phyloP scores from a whole-genome alignment of 1,140 invertebrate genomes.

The Mamestra configurata region DNA sequence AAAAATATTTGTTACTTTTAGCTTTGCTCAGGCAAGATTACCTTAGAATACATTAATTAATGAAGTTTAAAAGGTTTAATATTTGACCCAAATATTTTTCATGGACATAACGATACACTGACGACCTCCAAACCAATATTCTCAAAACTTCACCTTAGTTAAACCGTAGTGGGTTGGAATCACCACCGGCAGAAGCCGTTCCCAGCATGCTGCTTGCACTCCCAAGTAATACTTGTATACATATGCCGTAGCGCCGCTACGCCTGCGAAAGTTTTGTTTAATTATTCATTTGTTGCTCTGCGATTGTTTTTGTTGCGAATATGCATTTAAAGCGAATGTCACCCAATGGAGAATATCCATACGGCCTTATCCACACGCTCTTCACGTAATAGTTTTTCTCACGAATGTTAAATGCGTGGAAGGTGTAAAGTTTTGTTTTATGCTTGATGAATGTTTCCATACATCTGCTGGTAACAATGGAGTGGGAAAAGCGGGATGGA shows the following conservation, averaged over 20 bases:
- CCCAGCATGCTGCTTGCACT: slow-evolving; percentile 18
- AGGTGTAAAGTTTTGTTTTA: slow-evolving; percentile 13
- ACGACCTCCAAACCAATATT: not conserved
- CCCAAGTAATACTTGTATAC: slow-evolving; percentile 29
- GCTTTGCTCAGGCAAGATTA: too few species aligned
- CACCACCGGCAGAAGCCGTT: not conserved
- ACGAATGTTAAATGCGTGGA: not conserved
- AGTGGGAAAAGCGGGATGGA: not conserved
- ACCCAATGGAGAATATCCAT: not conserved
- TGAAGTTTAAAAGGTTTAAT: too few species aligned
- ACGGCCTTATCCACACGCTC: not conserved
- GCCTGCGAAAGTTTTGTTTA: slow-evolving; percentile 64
- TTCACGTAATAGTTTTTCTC: not conserved
- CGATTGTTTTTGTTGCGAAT: slow-evolving; percentile 62
- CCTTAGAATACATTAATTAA: too few species aligned
- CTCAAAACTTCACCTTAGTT: not conserved
- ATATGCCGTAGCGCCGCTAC: slow-evolving; percentile 47
- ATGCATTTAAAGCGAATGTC: slow-evolving; percentile 47
- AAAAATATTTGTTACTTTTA: too few species aligned
- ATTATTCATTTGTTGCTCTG: slow-evolving; percentile 65
- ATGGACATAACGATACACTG: not conserved
- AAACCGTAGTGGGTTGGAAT: not conserved
- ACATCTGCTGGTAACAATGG: not conserved
- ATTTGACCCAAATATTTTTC: too few species aligned
- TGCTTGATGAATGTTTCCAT: slow-evolving; percentile 6